Conservation (phyloP, 1,140 invertebrate species). For the Zaprionus capensis region DNA sequence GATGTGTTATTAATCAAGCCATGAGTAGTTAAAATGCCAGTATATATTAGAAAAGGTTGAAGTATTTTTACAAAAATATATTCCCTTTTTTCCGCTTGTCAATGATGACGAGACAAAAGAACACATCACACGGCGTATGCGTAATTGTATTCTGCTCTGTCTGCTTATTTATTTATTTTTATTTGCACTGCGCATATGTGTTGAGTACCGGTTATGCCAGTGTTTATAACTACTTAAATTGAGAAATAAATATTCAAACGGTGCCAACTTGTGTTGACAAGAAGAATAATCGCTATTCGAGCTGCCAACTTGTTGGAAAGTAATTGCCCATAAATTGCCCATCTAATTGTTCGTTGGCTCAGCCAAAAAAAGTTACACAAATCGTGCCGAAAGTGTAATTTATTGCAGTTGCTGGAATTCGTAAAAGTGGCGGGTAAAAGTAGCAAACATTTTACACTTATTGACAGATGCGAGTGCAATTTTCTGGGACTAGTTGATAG, state of each 20-base stretch:
- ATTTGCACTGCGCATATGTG: slow-evolving; percentile 16
- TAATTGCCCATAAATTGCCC: slow-evolving; percentile 24
- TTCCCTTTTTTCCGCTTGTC: not conserved
- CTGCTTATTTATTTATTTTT: not conserved
- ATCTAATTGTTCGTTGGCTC: slow-evolving; percentile 13
- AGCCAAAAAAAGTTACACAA: slow-evolving; percentile 7
- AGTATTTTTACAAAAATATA: not conserved
- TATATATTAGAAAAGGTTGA: no score
- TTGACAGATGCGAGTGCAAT: not conserved
- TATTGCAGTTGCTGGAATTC: slow-evolving; percentile 7
- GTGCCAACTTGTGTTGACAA: slow-evolving; percentile 16
- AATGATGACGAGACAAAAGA: not conserved
- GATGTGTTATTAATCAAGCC: no score
- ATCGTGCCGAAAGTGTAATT: slow-evolving; percentile 1
- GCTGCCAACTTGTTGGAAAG: slow-evolving; percentile 32
- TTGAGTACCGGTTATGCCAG: slow-evolving; percentile 22
- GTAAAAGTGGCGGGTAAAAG: not conserved
- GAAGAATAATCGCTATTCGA: slow-evolving; percentile 26
- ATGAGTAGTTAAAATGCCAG: no score
- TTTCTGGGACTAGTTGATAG: not conserved
- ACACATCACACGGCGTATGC: not conserved
- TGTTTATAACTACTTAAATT: slow-evolving; percentile 26
- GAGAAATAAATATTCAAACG: slow-evolving; percentile 16
- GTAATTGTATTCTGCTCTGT: not conserved
- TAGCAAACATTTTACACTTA: slow-evolving; percentile 1